Evolutionary conservation across 2,888 invertebrate genomes (phyloP), one percentile per base, ranked within the genome.

Genomic region (Chrysolina americana): DNA sequence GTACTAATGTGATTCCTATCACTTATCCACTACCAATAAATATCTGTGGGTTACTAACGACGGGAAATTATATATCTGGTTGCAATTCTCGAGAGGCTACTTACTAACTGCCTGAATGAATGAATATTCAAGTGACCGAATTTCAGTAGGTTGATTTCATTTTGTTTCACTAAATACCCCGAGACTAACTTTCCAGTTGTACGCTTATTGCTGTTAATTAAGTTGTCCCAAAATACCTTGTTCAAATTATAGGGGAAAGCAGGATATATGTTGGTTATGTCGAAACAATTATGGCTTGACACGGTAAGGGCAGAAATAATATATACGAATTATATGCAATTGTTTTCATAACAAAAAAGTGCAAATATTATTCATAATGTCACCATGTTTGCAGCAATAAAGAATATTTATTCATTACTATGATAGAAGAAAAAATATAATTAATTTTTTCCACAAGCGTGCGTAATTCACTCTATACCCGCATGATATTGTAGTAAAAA

Each of bases 111-210:
- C 41, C 64, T 64, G 19, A 1, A 19, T 36, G 44, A 41, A 64
- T 64, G 64, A 64, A 64, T 64, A 64, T 64, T 64, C 44, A 64
- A 64, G 44, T n/a, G n/a, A 44, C 41, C 41, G 64, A 64, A 64
- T 36, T 28, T 36, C 63, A 28, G 63, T 11, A 36, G 9, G 15
- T 36, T 17, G 41, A 36, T 41, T 64, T 19, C 36, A 64, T 64
- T 64, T 44, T 17, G 44, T 64, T 36, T 44, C 15, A 2, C 44
- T 64, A 64, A 64, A 64, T 64, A 64, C 64, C n/a, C 64, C n/a
- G 36, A 19, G 41, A 2, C 44, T 17, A 41, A 21, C 17, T 41
- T 41, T 41, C 8, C 41, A 64, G 44, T 41, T 64, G 23, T 64
- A 64, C 64, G 41, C 13, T 64, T 63, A 63, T 63, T 64, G 9